Evolutionary conservation across 2,888 invertebrate genomes (phyloP), one percentile per base, ranked within the genome.

Genomic region (Dorcus hopei): DNA sequence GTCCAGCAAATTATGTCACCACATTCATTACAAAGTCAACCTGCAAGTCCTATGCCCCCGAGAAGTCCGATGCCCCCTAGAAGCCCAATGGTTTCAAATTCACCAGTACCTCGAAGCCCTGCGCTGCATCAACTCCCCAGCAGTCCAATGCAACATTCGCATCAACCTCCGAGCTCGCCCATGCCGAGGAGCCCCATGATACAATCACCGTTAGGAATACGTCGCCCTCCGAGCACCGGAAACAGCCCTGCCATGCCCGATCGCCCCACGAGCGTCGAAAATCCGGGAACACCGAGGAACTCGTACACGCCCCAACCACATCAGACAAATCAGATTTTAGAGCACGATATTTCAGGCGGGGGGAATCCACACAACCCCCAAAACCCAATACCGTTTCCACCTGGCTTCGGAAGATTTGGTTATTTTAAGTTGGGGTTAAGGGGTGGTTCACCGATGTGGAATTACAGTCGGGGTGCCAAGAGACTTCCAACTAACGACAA

Each of bases 391-490:
- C 87, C 87, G 0, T 70, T 83, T n/a, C 83, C 85, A 1, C 81
- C 83, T 23, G 80, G 81, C 3, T 45, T 11, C 23, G 45, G 45
- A 19, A 16, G 45, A 45, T 49, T 80, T 70, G 82, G 82, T 0
- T 87, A 85, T 73, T 80, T 83, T 65, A 85, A 84, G 68, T 79
- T 85, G 2, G 90, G 83, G 9, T 69, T 89, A 3, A 76, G 83
- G 61, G 89, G 89, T 19, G 88, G 88, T 49, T 83, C 85, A 0
- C 85, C 85, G 2, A 81, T 84, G 74, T 85, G 85, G 85, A 76
- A 79, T 2, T 75, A 61, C 39, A 63, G 66, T 73, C 77, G 61
- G 66, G 77, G 38, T 68, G 45, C 45, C 23, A 45, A 45, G 23
- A 11, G 45, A 19, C 14, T 45, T 19, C 45, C 45, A 2, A 33